A percentile compares a stretch with the other conserved stretches of the same genome.
Conservation (phyloP, 92 coral and sea anemone species). For the Nematostella vectensis region DNA sequence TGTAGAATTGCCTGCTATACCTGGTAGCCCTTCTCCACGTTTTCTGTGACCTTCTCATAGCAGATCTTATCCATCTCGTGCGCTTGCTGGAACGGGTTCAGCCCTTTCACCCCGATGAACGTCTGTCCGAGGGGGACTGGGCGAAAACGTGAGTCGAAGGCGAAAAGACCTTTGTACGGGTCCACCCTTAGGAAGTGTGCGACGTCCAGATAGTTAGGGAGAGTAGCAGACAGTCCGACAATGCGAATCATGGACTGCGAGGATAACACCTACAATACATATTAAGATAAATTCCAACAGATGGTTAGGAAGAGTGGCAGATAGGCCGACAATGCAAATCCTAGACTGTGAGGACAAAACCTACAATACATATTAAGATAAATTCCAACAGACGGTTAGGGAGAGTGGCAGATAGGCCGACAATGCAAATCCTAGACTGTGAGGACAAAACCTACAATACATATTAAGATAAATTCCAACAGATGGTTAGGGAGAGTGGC, state of each 20-base stretch:
- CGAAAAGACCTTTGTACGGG: conserved; percentile 84
- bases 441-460: conserved; percentile 72
- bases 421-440: conserved; percentile 94
- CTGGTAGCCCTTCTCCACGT: conserved; percentile 93
- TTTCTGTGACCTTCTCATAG: conserved; percentile 77
- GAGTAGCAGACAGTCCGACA: conserved; percentile 94
- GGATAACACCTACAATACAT: conserved; percentile 62
- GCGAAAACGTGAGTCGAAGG: conserved; percentile 91
- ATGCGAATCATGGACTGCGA: conserved; percentile 96
- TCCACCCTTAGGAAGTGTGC: conserved; percentile 80
- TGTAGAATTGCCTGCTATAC: too few relatives aligned
- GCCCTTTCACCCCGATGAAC: conserved; percentile 81
- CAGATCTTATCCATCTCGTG: conserved; percentile 94
- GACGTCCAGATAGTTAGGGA: conserved; percentile 93
- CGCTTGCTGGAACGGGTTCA: conserved; percentile 58
- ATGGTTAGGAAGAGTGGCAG: conserved; percentile 96
- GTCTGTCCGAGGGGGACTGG: conserved; percentile 95
- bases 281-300: conserved; percentile 12
- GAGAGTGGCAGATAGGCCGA: conserved; percentile 93
- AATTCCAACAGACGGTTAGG: conserved; percentile 88
- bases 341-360: conserved; percentile 89
- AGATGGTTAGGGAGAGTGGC: conserved; percentile 94
- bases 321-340: conserved; percentile 95
- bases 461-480: conserved; percentile 1
- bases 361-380: conserved; percentile 19